Evolutionary conservation across 2,888 invertebrate genomes (phyloP), one percentile per base, ranked within the genome.

Genomic region (Pyrochroa serraticornis): DNA sequence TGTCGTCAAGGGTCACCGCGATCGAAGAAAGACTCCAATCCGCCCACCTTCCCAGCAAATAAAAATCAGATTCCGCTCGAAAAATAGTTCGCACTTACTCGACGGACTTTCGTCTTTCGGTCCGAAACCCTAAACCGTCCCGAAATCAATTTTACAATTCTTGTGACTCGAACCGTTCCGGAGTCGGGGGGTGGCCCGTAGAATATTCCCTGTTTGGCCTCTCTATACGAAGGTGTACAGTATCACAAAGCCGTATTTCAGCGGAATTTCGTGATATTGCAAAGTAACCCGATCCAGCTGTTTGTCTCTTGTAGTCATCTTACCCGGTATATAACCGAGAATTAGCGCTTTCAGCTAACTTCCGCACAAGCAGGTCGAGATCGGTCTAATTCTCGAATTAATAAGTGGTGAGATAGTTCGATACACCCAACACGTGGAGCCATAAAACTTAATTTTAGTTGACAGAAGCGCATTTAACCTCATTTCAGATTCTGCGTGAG

Each of bases 221-320:
- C 63, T 63, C 60, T 54, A 32, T 55, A 42, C 37, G 34, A 32
- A 34, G 50, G 58, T 58, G 43, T 64, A 41, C 34, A 53, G 58
- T 71, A 53, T 62, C 69, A 69, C 70, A 71, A 71, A 71, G 70
- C 60, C 65, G 56, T 65, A 66, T 63, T 64, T 63, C 58, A 63
- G 64, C 65, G 59, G 63, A 67, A 62, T 70, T 67, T 63, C 64
- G 65, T 65, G 65, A 70, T 69, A 68, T 67, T 64, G 66, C 60
- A 58, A 42, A 51, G 65, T 67, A 71, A 71, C 65, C 58, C 60
- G 66, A 71, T 69, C 67, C 54, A 58, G 63, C 62, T 64, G 62
- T 68, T 69, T 62, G 61, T 62, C 65, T 65, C 67, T 65, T 67
- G 64, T 69, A 64, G 60, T 66, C 66, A 54, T 61, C 63, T 66